Conservation (phyloP, 2,888 invertebrate genomes). For the Ametastegia equiseti region DNA sequence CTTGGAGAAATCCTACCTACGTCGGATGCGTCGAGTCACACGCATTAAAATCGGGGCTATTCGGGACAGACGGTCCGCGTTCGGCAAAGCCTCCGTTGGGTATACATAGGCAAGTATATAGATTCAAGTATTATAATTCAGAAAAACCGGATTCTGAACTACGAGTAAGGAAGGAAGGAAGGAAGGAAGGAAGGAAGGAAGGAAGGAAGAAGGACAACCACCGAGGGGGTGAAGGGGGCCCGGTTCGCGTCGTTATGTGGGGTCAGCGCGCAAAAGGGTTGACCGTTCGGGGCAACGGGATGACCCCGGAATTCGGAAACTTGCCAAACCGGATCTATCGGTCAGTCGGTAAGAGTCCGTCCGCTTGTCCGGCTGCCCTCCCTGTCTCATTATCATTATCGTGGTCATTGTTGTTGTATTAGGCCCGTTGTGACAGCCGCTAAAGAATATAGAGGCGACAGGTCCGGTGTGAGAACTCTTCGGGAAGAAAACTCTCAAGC, state of each 20-base stretch:
- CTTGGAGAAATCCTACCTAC: conserved; percentile 24
- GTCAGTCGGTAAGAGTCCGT: conserved; percentile 64
- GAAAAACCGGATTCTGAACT: conserved; percentile 41
- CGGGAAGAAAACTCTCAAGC: conserved; percentile 26
- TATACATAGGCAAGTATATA: neutral
- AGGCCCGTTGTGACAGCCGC: conserved; percentile 29
- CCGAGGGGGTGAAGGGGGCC: conserved; percentile 44
- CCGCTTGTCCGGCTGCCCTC: conserved; percentile 27
- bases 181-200: too few species aligned
- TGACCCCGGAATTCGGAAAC: conserved; percentile 76
- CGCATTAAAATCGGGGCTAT: neutral
- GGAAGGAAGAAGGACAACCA: too few species aligned
- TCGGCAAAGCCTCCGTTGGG: neutral
- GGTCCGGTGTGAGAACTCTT: conserved; percentile 40
- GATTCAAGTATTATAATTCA: conserved; percentile 29
- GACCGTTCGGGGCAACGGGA: conserved; percentile 55
- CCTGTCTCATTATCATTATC: conserved; percentile 44
- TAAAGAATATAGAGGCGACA: neutral
- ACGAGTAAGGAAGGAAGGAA: conserved; percentile 20
- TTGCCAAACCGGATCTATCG: conserved; percentile 76
- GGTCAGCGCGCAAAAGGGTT: conserved; percentile 57
- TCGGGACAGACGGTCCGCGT: neutral
- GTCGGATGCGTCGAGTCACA: conserved; percentile 26
- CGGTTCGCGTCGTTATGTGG: conserved; percentile 53
- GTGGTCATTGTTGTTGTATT: conserved; percentile 30